Evolutionary conservation across 2,113 vertebrate genomes (phyloP).

Genomic region (Sander vitreus): DNA sequence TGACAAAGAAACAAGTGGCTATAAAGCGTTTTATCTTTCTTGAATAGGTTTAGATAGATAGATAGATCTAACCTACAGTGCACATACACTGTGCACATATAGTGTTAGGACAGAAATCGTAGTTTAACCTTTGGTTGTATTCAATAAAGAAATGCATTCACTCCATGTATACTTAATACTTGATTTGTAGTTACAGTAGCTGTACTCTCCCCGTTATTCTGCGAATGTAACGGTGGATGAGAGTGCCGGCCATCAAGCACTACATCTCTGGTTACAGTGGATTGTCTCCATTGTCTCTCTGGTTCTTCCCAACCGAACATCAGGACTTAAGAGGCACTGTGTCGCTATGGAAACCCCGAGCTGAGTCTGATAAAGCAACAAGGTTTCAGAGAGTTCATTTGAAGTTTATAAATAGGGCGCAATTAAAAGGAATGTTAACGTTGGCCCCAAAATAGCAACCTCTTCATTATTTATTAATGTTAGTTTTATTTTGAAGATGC

Average conservation of each 20-base stretch:
- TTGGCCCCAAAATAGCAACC: conserved; percentile 32
- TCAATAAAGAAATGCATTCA: neutral
- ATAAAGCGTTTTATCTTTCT: no score
- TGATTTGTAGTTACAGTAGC: neutral
- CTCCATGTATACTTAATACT: neutral
- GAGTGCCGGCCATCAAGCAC: neutral
- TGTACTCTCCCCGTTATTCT: neutral
- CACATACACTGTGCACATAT: neutral
- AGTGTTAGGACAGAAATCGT: neutral
- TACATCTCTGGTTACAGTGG: conserved; percentile 1
- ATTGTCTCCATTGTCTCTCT: conserved; percentile 26
- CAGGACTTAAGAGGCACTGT: conserved; percentile 36
- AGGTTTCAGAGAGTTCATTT: conserved; percentile 63
- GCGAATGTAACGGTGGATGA: neutral
- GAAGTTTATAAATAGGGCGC: conserved; percentile 72
- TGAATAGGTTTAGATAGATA: no score
- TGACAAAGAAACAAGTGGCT: no score
- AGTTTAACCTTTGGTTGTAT: neutral
- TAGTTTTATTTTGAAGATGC: conserved; percentile 47
- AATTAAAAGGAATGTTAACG: conserved; percentile 64
- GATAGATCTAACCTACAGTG: no score
- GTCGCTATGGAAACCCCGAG: conserved; percentile 78
- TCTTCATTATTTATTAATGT: conserved; percentile 53
- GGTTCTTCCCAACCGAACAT: conserved; percentile 36
- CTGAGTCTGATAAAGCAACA: conserved; percentile 35